A percentile compares a stretch with the other conserved stretches of the same genome.
Evolutionary conservation across 1,140 invertebrate species (phyloP).

Genomic region (Pissodes strobi): DNA sequence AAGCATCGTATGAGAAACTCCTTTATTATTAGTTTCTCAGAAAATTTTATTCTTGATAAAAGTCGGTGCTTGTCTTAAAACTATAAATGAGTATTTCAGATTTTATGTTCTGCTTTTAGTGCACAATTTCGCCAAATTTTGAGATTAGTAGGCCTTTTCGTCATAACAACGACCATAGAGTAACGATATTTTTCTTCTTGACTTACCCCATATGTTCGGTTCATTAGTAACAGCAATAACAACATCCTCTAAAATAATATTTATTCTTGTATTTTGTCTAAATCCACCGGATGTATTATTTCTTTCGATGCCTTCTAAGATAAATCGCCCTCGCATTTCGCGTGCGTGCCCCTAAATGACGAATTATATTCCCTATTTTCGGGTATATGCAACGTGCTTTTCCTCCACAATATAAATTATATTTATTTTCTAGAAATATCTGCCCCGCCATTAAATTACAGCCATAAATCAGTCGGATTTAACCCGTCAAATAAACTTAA

Average conservation of each 20-base stretch:
- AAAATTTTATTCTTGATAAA: no score
- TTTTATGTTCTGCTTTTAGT: no score
- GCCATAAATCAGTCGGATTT: conserved; percentile 27
- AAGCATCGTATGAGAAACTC: no score
- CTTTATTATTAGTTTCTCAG: no score
- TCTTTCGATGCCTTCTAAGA: conserved; percentile 12
- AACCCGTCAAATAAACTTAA: conserved; percentile 34
- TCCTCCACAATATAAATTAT: conserved; percentile 26
- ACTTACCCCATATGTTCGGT: no score
- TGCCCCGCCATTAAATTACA: conserved; percentile 34
- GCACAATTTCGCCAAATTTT: no score
- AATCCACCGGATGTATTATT: conserved; percentile 21
- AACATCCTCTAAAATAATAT: conserved; percentile 6
- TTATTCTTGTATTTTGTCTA: conserved; percentile 19
- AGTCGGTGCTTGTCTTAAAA: no score
- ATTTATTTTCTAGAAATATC: conserved; percentile 39
- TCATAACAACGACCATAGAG: no score
- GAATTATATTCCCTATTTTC: conserved; percentile 24
- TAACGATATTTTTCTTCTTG: no score
- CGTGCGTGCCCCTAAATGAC: conserved; percentile 30
- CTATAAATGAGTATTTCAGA: no score
- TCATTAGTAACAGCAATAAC: no score
- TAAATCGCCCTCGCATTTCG: conserved; percentile 22
- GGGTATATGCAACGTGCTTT: conserved; percentile 25
- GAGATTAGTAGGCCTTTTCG: no score